phyloP scores from a whole-genome alignment of 2,797 vertebrate species.

The Crenuchus spilurus region DNA sequence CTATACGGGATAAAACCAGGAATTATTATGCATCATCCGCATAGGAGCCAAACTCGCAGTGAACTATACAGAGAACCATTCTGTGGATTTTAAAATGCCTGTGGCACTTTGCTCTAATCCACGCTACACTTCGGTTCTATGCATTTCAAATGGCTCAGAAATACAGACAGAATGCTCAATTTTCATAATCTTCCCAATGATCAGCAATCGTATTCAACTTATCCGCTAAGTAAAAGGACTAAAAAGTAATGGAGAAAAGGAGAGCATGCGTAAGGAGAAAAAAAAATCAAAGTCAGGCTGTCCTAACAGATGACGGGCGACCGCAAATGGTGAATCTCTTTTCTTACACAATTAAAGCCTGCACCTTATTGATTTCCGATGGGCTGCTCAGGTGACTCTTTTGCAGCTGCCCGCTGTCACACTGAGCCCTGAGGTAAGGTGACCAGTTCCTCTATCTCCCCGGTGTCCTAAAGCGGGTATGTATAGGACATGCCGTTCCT shows the following conservation, averaged over 20 bases:
- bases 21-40: slow-evolving; percentile 39
- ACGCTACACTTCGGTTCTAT: slow-evolving; percentile 51
- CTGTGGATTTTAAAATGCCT: slow-evolving; percentile 38
- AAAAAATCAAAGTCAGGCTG: slow-evolving; percentile 73
- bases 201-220: slow-evolving; percentile 59
- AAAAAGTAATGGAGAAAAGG: slow-evolving; percentile 12
- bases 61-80: slow-evolving; percentile 42
- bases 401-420: slow-evolving; percentile 77
- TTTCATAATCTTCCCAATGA: slow-evolving; percentile 65
- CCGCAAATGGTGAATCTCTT: slow-evolving; percentile 75
- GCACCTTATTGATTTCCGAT: slow-evolving; percentile 92
- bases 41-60: slow-evolving; percentile 36
- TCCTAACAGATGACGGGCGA: slow-evolving; percentile 76
- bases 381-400: slow-evolving; percentile 84
- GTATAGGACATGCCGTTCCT: slow-evolving; percentile 66
- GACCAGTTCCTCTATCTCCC: slow-evolving; percentile 83
- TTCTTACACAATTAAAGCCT: slow-evolving; percentile 82
- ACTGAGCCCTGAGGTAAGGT: slow-evolving; percentile 86
- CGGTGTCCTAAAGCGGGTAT: slow-evolving; percentile 72
- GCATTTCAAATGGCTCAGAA: slow-evolving; percentile 64
- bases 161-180: slow-evolving; percentile 56
- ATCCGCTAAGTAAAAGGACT: slow-evolving; percentile 48
- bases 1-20: slow-evolving; percentile 21
- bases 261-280: background rate
- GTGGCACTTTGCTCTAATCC: slow-evolving; percentile 59